Evolutionary conservation across 2,888 invertebrate genomes (phyloP).

Genomic region (Pseudococcus longispinus): DNA sequence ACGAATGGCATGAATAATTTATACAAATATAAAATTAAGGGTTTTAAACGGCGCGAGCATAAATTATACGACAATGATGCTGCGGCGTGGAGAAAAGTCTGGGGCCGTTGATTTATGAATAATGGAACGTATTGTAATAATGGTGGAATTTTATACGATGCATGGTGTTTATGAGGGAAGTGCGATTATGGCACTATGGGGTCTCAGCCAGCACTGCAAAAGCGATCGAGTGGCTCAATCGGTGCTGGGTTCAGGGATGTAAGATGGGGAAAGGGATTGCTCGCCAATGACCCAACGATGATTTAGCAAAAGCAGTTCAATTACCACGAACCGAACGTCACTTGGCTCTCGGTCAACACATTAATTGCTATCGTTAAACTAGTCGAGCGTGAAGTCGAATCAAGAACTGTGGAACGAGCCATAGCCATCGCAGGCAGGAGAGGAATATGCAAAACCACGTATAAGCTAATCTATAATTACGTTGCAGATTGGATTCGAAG

Average conservation of each 20-base stretch:
- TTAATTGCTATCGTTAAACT: conserved; percentile 3
- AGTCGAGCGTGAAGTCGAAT: not conserved
- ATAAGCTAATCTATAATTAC: conserved; percentile 16
- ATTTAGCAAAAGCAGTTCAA: conserved; percentile 14
- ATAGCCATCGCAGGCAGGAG: not conserved
- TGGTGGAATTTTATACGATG: not conserved
- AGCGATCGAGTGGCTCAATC: not conserved
- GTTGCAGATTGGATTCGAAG: conserved; percentile 15
- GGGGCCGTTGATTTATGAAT: conserved; percentile 5
- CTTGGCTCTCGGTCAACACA: conserved; percentile 9
- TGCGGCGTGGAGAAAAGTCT: not conserved
- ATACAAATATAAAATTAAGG: conserved; percentile 12
- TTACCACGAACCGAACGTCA: not conserved
- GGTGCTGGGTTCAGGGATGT: not conserved
- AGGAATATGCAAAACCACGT: conserved; percentile 1
- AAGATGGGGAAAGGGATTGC: not conserved
- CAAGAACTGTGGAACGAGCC: not conserved
- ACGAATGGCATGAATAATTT: conserved; percentile 10
- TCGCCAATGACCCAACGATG: not conserved
- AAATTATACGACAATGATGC: conserved; percentile 19
- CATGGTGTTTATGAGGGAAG: not conserved
- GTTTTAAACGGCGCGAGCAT: conserved; percentile 16
- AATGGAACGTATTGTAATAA: conserved; percentile 2
- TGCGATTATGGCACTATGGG: not conserved
- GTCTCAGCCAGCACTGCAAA: not conserved